These are phyloP conservation scores for Papilio elwesi DNA, from an alignment of 2,888 invertebrate genomes.

Conservation along the genomic window DNA sequence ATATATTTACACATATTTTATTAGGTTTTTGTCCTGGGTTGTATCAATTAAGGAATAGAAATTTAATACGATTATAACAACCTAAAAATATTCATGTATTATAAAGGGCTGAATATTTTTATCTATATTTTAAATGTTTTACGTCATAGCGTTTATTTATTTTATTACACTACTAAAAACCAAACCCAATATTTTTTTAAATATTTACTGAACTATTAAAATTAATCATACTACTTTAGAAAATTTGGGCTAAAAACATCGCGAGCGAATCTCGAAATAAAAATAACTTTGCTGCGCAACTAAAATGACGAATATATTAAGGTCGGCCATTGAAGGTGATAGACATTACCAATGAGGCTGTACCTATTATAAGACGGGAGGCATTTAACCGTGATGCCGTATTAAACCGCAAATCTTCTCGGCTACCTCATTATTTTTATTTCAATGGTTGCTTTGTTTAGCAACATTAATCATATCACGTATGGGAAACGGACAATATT, in stretches of 20 bases:
- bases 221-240: not conserved
- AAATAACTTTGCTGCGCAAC: not conserved
- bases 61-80: too few relatives aligned
- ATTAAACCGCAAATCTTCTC: slow-evolving; percentile 20
- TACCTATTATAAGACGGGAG: not conserved
- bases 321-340: not conserved
- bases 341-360: slow-evolving; percentile 1
- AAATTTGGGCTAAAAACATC: not conserved
- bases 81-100: too few relatives aligned
- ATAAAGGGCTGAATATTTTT: too few relatives aligned
- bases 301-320: slow-evolving; percentile 1
- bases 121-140: too few relatives aligned
- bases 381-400: slow-evolving; percentile 19
- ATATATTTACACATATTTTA: too few relatives aligned
- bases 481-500: slow-evolving; percentile 42
- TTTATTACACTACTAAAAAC: too few relatives aligned
- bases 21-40: too few relatives aligned
- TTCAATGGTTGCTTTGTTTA: slow-evolving; percentile 45
- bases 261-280: not conserved
- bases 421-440: slow-evolving; percentile 39
- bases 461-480: slow-evolving; percentile 51
- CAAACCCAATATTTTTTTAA: too few relatives aligned
- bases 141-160: too few relatives aligned
- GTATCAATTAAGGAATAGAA: too few relatives aligned
- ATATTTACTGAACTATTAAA: too few relatives aligned